phyloP scores from a whole-genome alignment of 2,888 invertebrate species.

The Erebia aethiops region DNA sequence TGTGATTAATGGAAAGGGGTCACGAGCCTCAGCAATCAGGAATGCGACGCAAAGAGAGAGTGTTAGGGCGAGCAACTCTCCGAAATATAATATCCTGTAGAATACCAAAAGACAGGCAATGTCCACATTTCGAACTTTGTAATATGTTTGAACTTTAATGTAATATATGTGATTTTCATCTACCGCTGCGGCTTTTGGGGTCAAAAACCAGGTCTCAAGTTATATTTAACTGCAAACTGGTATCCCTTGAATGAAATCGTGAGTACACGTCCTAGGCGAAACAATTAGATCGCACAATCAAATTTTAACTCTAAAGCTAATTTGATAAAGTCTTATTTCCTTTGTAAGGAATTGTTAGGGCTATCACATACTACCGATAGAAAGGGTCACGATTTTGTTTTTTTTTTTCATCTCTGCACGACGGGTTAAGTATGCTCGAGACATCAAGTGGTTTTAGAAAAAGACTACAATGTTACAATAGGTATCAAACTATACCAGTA shows the following conservation, averaged over 20 bases:
- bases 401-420: slow-evolving; percentile 34
- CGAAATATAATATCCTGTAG: no score
- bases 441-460: slow-evolving; percentile 30
- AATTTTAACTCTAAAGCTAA: slow-evolving; percentile 19
- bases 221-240: slow-evolving; percentile 45
- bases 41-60: no score
- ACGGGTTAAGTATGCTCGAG: slow-evolving; percentile 32
- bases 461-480: slow-evolving; percentile 21
- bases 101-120: no score
- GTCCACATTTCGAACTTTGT: neutral
- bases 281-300: slow-evolving; percentile 26
- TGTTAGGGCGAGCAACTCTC: no score
- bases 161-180: neutral
- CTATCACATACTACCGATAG: slow-evolving; percentile 38
- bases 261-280: slow-evolving; percentile 44
- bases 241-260: slow-evolving; percentile 52
- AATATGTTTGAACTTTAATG: neutral
- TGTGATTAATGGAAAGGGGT: no score
- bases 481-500: neutral
- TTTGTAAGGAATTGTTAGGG: slow-evolving; percentile 26
- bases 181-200: slow-evolving; percentile 22
- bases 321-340: neutral
- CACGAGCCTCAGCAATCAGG: no score
- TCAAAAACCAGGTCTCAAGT: slow-evolving; percentile 37
- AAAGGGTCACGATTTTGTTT: slow-evolving; percentile 35